These are phyloP conservation scores for Oikopleura dioica DNA, from an alignment of 23 tunicate species.

Conservation along the genomic window DNA sequence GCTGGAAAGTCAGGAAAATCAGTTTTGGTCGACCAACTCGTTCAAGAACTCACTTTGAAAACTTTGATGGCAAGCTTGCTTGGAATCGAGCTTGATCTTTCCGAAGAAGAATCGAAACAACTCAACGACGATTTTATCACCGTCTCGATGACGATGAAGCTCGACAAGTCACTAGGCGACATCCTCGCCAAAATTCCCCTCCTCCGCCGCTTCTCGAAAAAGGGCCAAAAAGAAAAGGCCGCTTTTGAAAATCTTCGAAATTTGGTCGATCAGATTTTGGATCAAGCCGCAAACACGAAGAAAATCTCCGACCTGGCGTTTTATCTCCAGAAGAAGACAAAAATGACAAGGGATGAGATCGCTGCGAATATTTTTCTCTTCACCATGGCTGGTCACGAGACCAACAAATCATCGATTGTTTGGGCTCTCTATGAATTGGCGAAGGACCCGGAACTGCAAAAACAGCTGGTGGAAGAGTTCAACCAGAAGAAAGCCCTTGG, in stretches of 20 bases:
- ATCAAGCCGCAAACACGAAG: not conserved
- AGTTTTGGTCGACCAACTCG: not conserved
- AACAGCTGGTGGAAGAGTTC: not conserved
- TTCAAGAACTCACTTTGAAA: not conserved
- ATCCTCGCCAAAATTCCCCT: not conserved
- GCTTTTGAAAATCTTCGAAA: not conserved
- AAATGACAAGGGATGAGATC: not conserved
- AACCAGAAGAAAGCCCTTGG: too few relatives aligned
- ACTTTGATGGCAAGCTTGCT: not conserved
- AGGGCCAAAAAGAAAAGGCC: not conserved
- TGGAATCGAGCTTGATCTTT: not conserved
- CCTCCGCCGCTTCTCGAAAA: not conserved
- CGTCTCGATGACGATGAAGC: not conserved
- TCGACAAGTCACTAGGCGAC: not conserved
- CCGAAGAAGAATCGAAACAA: not conserved
- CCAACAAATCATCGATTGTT: not conserved
- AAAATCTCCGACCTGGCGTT: not conserved
- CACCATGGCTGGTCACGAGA: not conserved
- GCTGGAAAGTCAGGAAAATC: not conserved
- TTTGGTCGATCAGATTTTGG: not conserved
- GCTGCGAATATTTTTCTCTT: not conserved
- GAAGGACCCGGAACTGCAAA: not conserved
- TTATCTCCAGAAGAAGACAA: not conserved
- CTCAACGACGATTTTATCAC: not conserved
- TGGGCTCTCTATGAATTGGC: not conserved